These are phyloP conservation scores for Vidua chalybeata DNA, from an alignment of 2,113 vertebrate species.

Conservation along the genomic window DNA sequence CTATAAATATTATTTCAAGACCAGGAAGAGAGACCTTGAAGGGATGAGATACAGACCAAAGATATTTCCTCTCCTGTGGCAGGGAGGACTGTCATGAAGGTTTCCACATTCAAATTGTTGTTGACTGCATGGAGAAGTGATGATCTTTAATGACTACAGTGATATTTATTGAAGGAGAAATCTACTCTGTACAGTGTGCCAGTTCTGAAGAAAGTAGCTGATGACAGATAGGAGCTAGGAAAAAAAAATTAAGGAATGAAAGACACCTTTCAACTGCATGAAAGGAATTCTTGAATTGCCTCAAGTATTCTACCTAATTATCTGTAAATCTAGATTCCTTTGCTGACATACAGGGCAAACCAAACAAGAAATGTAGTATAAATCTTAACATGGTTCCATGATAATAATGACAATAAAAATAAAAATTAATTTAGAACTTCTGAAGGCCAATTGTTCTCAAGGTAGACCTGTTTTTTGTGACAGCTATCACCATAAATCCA, in stretches of 20 bases:
- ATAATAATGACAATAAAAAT: constrained; percentile 44
- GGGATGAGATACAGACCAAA: neutral
- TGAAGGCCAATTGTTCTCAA: constrained; percentile 24
- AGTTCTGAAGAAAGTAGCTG: neutral
- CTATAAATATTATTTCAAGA: constrained; percentile 45
- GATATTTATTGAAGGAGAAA: neutral
- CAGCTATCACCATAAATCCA: neutral
- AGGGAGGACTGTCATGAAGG: neutral
- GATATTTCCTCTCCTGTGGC: neutral
- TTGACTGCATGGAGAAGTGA: neutral
- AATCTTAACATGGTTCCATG: constrained; percentile 28
- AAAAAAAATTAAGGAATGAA: neutral
- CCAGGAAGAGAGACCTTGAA: neutral
- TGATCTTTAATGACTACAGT: neutral
- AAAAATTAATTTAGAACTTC: constrained; percentile 56
- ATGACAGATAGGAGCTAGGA: neutral
- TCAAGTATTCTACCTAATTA: constrained; percentile 49
- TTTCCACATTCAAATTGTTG: neutral
- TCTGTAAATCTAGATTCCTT: neutral
- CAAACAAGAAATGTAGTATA: neutral
- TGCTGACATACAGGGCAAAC: neutral
- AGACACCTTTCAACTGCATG: neutral
- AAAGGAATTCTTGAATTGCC: neutral
- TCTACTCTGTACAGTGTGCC: neutral
- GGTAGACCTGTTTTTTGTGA: neutral